phyloP scores from a whole-genome alignment of 2,797 vertebrate genomes.

The Emys orbicularis region DNA sequence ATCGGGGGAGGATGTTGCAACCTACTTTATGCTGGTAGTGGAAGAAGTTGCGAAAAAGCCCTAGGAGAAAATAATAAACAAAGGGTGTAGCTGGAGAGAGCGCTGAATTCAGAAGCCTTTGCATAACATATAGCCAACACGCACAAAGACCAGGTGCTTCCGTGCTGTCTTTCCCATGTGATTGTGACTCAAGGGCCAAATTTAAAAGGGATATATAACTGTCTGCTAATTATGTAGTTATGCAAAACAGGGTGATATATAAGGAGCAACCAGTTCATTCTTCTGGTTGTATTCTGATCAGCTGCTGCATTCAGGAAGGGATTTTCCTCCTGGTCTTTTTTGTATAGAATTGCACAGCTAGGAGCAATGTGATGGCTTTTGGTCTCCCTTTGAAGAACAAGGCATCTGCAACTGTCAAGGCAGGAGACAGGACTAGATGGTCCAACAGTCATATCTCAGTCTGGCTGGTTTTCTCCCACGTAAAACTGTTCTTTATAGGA shows the following conservation, averaged over 20 bases:
- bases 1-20: conserved; percentile 49
- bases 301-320: conserved; percentile 62
- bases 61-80: conserved; percentile 68
- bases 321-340: neutral
- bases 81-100: conserved; percentile 52
- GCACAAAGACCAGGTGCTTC: conserved; percentile 52
- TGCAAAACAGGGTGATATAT: neutral
- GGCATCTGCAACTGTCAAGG: neutral
- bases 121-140: conserved; percentile 35
- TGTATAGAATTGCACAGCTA: neutral
- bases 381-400: neutral
- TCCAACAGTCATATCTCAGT: neutral
- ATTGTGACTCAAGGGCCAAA: conserved; percentile 60
- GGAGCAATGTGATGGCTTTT: neutral
- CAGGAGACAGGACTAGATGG: rapidly evolving
- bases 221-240: neutral
- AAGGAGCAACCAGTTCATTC: conserved; percentile 37
- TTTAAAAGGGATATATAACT: conserved; percentile 9
- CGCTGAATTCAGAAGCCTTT: conserved; percentile 48
- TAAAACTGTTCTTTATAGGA: conserved; percentile 2
- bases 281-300: conserved; percentile 12
- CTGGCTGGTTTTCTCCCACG: neutral
- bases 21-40: conserved; percentile 54
- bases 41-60: conserved; percentile 63
- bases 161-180: conserved; percentile 17